A percentile compares a stretch with the other conserved stretches of the same genome.
phyloP scores from a whole-genome alignment of 2,113 vertebrate species.

The Labeo catla region DNA sequence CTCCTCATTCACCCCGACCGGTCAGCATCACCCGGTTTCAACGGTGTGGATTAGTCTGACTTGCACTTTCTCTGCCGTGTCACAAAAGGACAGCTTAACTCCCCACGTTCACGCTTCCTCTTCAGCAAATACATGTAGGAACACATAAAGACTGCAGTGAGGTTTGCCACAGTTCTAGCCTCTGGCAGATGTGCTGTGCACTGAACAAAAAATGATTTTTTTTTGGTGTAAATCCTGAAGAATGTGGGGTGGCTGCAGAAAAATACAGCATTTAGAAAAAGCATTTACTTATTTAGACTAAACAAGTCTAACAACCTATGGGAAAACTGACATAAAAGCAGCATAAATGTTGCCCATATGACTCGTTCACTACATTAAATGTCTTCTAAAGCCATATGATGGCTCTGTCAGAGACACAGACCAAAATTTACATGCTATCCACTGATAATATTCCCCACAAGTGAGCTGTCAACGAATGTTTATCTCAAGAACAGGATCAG shows the following conservation, averaged over 20 bases:
- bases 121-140: conserved; percentile 35
- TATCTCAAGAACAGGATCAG: neutral
- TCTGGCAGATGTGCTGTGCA: conserved; percentile 6
- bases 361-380: neutral
- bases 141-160: conserved; percentile 32
- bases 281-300: neutral
- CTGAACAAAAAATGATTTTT: neutral
- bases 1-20: conserved; percentile 29
- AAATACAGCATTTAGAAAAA: neutral
- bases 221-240: neutral
- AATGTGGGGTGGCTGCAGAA: neutral
- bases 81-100: conserved; percentile 49
- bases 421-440: neutral
- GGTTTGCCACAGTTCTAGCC: conserved; percentile 15
- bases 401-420: neutral
- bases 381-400: neutral
- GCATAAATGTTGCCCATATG: neutral
- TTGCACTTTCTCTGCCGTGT: conserved; percentile 49
- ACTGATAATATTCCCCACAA: neutral
- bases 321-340: neutral
- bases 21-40: conserved; percentile 8
- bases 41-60: conserved; percentile 45
- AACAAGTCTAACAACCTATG: neutral
- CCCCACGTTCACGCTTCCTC: conserved; percentile 33
- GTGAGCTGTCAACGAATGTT: neutral